A percentile compares a stretch with the other conserved stretches of the same genome.
These are phyloP conservation scores for Ellobius talpinus DNA, from an alignment of 2,113 vertebrate genomes.

Conservation along the genomic window DNA sequence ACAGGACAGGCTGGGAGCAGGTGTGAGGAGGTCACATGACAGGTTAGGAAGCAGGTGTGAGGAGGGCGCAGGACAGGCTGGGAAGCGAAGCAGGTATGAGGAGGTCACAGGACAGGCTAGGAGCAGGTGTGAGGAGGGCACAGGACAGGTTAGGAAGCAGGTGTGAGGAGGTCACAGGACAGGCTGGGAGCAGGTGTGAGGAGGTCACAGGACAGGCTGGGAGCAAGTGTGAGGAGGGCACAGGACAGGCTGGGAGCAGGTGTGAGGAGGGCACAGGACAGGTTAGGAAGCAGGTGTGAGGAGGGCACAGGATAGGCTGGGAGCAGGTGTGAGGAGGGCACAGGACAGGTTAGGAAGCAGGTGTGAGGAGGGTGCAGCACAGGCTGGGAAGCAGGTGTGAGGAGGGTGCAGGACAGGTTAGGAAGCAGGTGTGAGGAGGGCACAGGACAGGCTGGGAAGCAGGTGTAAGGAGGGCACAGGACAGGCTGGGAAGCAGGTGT, in stretches of 20 bases:
- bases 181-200: neutral
- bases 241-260: neutral
- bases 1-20: neutral
- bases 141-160: neutral
- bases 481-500: neutral
- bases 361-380: neutral
- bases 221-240: neutral
- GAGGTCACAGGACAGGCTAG: neutral
- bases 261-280: neutral
- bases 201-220: neutral
- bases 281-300: neutral
- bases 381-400: neutral
- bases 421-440: neutral
- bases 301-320: neutral
- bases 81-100: neutral
- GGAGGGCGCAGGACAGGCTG: neutral
- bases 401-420: neutral
- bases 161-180: neutral
- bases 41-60: neutral
- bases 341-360: neutral
- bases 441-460: neutral
- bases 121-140: neutral
- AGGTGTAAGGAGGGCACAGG: neutral
- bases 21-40: neutral
- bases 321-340: neutral